These are phyloP conservation scores for Leptodirus hochenwartii DNA, from an alignment of 2,888 invertebrate species.

Conservation along the genomic window DNA sequence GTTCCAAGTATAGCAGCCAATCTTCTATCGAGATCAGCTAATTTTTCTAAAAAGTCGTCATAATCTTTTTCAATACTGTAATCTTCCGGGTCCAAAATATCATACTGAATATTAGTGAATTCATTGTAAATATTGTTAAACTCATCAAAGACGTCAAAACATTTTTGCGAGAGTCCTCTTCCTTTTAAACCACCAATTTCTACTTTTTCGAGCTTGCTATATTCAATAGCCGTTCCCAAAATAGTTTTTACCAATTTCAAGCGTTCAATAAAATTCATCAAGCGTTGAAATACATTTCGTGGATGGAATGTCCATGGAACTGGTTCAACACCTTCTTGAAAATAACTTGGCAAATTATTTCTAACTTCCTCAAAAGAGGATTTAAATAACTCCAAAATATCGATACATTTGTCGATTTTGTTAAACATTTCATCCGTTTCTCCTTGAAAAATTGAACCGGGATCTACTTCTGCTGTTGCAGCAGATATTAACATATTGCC, in stretches of 20 bases:
- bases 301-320: slow-evolving; percentile 61
- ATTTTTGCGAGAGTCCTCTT: slow-evolving; percentile 21
- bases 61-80: slow-evolving; percentile 46
- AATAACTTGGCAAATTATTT: slow-evolving; percentile 26
- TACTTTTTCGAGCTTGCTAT: slow-evolving; percentile 67
- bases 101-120: slow-evolving; percentile 43
- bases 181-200: slow-evolving; percentile 27
- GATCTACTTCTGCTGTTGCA: slow-evolving; percentile 55
- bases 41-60: slow-evolving; percentile 36
- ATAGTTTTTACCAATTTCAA: slow-evolving; percentile 47
- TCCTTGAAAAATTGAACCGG: slow-evolving; percentile 66
- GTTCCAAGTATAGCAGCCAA: slow-evolving; percentile 64
- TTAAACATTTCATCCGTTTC: slow-evolving; percentile 33
- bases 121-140: slow-evolving; percentile 23
- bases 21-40: slow-evolving; percentile 55
- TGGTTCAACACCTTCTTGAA: slow-evolving; percentile 32
- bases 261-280: slow-evolving; percentile 42
- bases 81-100: slow-evolving; percentile 55
- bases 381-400: slow-evolving; percentile 19
- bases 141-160: slow-evolving; percentile 22
- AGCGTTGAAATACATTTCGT: slow-evolving; percentile 48
- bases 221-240: slow-evolving; percentile 61
- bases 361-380: slow-evolving; percentile 31
- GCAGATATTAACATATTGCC: slow-evolving; percentile 66
- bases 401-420: slow-evolving; percentile 19